These are phyloP conservation scores for Pleuronectes platessa DNA, from an alignment of 2,113 vertebrate genomes.

Conservation along the genomic window DNA sequence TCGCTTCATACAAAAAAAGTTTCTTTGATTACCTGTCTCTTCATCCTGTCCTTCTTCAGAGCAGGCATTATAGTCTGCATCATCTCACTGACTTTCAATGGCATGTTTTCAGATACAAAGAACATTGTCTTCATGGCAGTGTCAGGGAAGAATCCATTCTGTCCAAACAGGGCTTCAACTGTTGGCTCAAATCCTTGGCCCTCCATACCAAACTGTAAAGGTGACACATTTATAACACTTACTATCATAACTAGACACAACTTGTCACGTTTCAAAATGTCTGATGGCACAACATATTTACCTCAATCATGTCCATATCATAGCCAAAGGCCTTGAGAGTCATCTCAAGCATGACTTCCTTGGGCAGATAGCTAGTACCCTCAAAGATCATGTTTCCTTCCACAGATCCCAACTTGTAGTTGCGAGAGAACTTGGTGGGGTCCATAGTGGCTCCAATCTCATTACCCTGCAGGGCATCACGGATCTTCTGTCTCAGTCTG, in stretches of 20 bases:
- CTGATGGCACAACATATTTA: constrained; percentile 60
- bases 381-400: constrained; percentile 94
- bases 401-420: constrained; percentile 87
- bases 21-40: constrained; percentile 73
- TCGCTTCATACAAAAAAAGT: background rate
- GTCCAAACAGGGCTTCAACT: constrained; percentile 91
- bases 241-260: background rate
- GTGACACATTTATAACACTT: background rate
- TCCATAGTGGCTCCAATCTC: constrained; percentile 82
- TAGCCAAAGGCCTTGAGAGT: constrained; percentile 87
- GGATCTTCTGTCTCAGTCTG: constrained; percentile 86
- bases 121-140: constrained; percentile 88
- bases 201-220: constrained; percentile 89
- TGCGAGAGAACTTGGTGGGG: constrained; percentile 87
- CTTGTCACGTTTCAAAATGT: background rate
- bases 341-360: constrained; percentile 92
- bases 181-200: constrained; percentile 92
- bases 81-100: constrained; percentile 81
- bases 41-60: constrained; percentile 75
- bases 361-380: constrained; percentile 86
- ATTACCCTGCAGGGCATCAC: constrained; percentile 82
- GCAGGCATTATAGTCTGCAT: constrained; percentile 86
- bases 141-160: constrained; percentile 93
- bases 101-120: constrained; percentile 87
- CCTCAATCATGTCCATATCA: constrained; percentile 92